Conservation (phyloP, 2,888 invertebrate species). For the Hanleya hanleyi region DNA sequence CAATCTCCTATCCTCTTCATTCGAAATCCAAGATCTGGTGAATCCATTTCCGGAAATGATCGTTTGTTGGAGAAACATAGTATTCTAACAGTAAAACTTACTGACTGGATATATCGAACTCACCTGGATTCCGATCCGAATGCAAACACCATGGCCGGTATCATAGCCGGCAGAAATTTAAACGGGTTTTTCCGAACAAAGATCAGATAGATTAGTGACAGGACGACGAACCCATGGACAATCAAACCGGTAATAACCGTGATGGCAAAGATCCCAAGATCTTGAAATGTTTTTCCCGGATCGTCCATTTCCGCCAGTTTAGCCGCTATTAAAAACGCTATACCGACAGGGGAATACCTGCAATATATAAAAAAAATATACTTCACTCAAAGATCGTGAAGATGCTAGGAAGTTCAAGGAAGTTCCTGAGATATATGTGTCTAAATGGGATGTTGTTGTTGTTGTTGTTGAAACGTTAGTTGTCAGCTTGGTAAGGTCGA, state of each 20-base stretch:
- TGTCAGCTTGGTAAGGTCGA: no score
- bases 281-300: not conserved
- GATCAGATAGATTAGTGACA: not conserved
- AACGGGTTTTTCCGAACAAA: not conserved
- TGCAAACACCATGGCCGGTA: conserved; percentile 3
- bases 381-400: no score
- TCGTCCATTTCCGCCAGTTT: not conserved
- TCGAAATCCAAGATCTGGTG: no score
- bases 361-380: no score
- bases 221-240: not conserved
- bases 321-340: not conserved
- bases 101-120: no score
- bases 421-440: no score
- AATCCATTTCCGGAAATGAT: no score
- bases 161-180: not conserved
- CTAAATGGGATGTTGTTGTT: no score
- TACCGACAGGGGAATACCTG: conserved; percentile 1
- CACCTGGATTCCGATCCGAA: conserved; percentile 6
- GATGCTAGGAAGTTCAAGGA: no score
- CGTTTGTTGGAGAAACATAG: not conserved
- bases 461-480: no score
- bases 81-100: not conserved
- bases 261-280: not conserved
- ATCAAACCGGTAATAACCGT: not conserved
- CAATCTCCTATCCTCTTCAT: no score